Evolutionary conservation across 2,113 vertebrate genomes (phyloP).

Genomic region (Phasianus colchicus): DNA sequence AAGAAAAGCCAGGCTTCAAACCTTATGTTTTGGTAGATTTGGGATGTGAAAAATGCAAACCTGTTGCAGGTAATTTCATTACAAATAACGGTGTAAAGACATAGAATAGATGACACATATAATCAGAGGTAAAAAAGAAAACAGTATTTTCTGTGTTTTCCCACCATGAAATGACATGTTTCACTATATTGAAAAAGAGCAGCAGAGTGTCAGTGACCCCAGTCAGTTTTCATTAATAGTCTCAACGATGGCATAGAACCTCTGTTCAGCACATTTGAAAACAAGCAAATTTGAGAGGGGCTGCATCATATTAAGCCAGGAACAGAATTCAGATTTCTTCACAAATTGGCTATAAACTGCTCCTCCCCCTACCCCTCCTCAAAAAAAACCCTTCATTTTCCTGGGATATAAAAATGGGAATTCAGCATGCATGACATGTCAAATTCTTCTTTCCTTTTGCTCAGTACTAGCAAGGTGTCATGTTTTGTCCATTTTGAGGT

Average conservation of each 20-base stretch:
- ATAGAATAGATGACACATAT: neutral
- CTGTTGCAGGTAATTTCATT: neutral
- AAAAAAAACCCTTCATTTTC: neutral
- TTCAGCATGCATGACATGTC: rapidly evolving
- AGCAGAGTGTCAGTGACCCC: neutral
- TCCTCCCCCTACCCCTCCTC: too few species aligned
- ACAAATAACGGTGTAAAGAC: neutral
- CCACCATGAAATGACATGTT: rapidly evolving
- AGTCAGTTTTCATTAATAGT: constrained; percentile 12
- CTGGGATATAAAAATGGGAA: neutral
- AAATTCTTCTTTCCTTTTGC: neutral
- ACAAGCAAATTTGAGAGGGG: neutral
- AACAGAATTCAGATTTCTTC: constrained; percentile 1
- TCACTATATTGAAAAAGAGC: neutral
- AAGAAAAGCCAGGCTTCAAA: neutral
- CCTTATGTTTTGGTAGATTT: neutral
- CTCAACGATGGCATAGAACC: neutral
- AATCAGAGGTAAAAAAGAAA: neutral
- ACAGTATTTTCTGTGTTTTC: neutral
- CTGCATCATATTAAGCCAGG: neutral
- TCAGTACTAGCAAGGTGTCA: neutral
- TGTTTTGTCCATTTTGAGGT: neutral
- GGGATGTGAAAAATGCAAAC: neutral
- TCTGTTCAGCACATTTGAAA: neutral
- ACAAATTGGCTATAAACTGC: neutral